Evolutionary conservation across 2,888 invertebrate species (phyloP).

Genomic region (Masnerella sp.): DNA sequence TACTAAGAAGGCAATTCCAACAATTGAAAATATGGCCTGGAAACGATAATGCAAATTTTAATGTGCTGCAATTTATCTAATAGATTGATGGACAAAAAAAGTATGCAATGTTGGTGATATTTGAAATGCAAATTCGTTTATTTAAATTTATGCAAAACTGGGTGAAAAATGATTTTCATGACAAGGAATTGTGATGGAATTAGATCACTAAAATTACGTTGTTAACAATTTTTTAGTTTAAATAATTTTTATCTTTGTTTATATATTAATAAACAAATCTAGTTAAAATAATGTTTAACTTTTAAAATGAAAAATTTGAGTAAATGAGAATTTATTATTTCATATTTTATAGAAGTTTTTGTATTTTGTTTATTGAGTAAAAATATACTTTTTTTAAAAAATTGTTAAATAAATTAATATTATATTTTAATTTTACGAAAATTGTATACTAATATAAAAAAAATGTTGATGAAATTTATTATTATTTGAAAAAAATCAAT

Average conservation of each 20-base stretch:
- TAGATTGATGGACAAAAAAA: conserved; percentile 4
- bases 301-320: no score
- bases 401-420: no score
- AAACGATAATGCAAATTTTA: no score
- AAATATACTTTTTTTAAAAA: no score
- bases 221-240: background rate
- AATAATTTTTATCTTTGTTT: background rate
- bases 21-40: no score
- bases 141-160: conserved; percentile 13
- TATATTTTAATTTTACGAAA: no score
- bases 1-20: conserved; percentile 7
- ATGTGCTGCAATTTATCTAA: conserved; percentile 26
- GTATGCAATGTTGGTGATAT: conserved; percentile 10
- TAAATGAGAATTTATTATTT: no score
- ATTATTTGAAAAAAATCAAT: no score
- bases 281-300: no score
- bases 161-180: conserved; percentile 6
- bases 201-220: background rate
- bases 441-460: no score
- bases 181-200: background rate
- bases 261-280: background rate
- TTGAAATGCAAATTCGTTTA: conserved; percentile 18
- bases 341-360: no score
- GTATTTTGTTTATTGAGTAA: no score
- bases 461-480: conserved; percentile 1